phyloP scores from a whole-genome alignment of 2,888 invertebrate species.

The Tinea pellionella region DNA sequence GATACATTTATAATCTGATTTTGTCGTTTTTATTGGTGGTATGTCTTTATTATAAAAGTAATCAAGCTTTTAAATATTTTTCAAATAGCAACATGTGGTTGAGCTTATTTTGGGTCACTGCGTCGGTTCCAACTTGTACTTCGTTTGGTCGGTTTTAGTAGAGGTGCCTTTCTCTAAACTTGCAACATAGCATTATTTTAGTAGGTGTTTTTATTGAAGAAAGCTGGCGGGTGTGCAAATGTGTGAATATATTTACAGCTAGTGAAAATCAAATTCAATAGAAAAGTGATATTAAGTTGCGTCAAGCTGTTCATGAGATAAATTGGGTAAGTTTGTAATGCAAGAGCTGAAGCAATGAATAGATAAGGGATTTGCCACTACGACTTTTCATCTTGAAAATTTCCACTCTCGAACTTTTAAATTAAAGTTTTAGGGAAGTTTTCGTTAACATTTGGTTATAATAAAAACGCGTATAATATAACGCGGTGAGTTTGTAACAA shows the following conservation, averaged over 20 bases:
- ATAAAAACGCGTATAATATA: background rate
- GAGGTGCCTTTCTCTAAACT: conserved; percentile 69
- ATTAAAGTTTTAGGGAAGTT: conserved; percentile 59
- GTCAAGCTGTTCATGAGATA: conserved; percentile 53
- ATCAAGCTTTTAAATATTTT: background rate
- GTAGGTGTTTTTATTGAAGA: conserved; percentile 64
- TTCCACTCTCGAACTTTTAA: conserved; percentile 67
- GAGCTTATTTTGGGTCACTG: conserved; percentile 71
- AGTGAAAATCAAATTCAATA: conserved; percentile 23
- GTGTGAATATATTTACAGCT: conserved; percentile 24
- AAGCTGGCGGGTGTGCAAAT: conserved; percentile 69
- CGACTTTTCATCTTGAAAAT: conserved; percentile 69
- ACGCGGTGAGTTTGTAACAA: background rate
- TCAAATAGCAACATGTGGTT: conserved; percentile 14
- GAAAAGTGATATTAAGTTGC: conserved; percentile 19
- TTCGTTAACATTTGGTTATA: conserved; percentile 18
- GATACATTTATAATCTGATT: background rate
- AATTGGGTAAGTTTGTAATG: conserved; percentile 47
- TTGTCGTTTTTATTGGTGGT: background rate
- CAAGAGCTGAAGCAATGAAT: conserved; percentile 21
- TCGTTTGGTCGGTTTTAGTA: conserved; percentile 23
- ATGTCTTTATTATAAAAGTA: background rate
- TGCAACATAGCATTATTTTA: conserved; percentile 47
- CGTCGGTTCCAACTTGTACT: conserved; percentile 58
- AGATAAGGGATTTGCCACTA: conserved; percentile 22